These are phyloP conservation scores for Psittacula derbiana DNA, from an alignment of 2,797 vertebrate species.

Conservation along the genomic window DNA sequence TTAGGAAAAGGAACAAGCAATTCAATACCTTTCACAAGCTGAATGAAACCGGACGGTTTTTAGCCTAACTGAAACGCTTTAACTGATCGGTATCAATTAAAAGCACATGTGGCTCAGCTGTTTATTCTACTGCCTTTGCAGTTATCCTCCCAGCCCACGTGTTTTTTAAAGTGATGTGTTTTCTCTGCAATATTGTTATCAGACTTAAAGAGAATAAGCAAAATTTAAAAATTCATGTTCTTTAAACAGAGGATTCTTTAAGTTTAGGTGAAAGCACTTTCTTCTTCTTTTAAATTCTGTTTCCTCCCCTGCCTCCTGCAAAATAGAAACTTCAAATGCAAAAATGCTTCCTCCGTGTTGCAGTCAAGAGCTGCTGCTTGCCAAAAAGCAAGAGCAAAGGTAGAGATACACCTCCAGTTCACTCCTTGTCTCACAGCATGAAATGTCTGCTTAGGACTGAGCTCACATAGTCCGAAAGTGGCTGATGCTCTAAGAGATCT, in stretches of 20 bases:
- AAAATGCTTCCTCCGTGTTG: neutral
- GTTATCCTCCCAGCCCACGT: neutral
- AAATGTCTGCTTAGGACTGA: neutral
- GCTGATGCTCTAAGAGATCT: neutral
- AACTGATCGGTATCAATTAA: neutral
- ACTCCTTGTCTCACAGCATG: neutral
- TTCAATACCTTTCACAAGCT: neutral
- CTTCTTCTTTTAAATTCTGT: neutral
- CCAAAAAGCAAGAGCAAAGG: neutral
- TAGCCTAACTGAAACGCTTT: neutral
- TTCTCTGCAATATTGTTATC: neutral
- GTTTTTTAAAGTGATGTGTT: neutral
- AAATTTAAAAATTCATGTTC: fast-evolving
- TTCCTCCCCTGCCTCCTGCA: neutral
- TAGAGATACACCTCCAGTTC: neutral
- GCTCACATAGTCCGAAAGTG: neutral
- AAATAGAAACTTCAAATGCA: neutral
- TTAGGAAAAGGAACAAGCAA: neutral
- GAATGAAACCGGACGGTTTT: neutral
- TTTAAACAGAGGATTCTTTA: neutral
- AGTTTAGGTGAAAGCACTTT: neutral
- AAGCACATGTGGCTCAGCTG: neutral
- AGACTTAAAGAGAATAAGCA: neutral
- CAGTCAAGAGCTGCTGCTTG: neutral
- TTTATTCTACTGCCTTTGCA: neutral